Percentiles rank a stretch among this genome's conserved stretches.
Conservation (phyloP, 2,113 vertebrate genomes). For the Copsychus sechellarum region DNA sequence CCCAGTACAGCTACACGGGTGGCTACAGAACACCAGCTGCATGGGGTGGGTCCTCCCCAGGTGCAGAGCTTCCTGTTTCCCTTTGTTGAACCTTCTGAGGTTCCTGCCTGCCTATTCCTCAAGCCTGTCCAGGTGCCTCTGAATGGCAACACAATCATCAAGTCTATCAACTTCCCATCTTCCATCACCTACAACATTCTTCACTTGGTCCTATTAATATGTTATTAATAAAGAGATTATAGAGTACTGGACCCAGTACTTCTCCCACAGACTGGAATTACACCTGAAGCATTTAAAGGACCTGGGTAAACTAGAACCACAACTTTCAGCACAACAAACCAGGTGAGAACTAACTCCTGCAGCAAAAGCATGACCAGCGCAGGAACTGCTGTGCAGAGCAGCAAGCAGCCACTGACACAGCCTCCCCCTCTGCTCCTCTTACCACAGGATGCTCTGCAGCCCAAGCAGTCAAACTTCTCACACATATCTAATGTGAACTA, state of each 20-base stretch:
- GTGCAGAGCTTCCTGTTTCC: neutral
- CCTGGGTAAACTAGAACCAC: neutral
- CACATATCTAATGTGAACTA: fast-evolving
- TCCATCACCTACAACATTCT: neutral
- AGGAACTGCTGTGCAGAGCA: neutral
- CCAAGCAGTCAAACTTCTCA: neutral
- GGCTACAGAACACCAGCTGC: neutral
- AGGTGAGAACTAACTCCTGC: neutral
- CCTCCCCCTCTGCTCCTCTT: too few species aligned
- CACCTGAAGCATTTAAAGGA: neutral
- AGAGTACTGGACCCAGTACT: neutral
- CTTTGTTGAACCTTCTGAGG: neutral
- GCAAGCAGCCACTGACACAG: neutral
- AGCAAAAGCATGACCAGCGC: neutral
- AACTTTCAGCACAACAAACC: neutral
- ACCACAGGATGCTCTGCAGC: neutral
- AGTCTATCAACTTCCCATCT: neutral
- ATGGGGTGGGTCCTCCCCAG: neutral
- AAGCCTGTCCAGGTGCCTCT: neutral
- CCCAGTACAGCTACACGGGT: neutral
- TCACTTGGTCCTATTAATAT: neutral
- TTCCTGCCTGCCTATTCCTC: neutral
- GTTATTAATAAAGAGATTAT: neutral
- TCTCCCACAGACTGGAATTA: neutral
- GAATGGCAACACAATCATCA: neutral